Evolutionary conservation across 2,888 invertebrate genomes (phyloP).

Genomic region (Epiblema foenella): DNA sequence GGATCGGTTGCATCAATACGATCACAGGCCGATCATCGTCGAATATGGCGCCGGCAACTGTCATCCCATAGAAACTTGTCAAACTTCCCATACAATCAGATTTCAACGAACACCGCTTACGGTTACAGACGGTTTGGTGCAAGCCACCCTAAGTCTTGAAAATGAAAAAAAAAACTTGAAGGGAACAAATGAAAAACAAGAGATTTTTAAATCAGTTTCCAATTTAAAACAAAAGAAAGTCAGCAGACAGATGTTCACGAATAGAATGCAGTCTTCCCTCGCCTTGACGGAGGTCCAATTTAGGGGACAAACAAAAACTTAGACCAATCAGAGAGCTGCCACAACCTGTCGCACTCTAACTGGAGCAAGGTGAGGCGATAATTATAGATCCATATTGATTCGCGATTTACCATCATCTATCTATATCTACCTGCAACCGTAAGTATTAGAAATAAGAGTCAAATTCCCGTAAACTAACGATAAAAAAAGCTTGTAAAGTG

Average conservation of each 20-base stretch:
- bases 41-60: too few relatives aligned
- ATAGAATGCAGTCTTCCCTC: constrained; percentile 17
- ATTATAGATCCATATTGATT: constrained; percentile 67
- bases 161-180: too few relatives aligned
- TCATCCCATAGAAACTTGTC: too few relatives aligned
- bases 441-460: constrained; percentile 50
- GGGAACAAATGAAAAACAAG: background rate
- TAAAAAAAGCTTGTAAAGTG: constrained; percentile 43
- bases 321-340: constrained; percentile 16
- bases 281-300: constrained; percentile 30
- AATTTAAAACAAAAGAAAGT: background rate
- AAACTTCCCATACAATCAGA: too few relatives aligned
- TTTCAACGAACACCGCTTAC: too few relatives aligned
- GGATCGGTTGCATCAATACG: too few relatives aligned
- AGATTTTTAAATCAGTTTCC: background rate
- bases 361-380: constrained; percentile 76
- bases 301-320: constrained; percentile 14
- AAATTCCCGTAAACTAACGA: constrained; percentile 48
- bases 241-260: constrained; percentile 14
- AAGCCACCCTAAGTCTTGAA: too few relatives aligned
- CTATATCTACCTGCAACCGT: constrained; percentile 47
- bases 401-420: constrained; percentile 48
- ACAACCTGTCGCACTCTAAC: constrained; percentile 57
- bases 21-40: too few relatives aligned
- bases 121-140: too few relatives aligned